These are phyloP conservation scores for Oreonectes daqikongensis DNA, from an alignment of 2,797 vertebrate genomes.

Conservation along the genomic window DNA sequence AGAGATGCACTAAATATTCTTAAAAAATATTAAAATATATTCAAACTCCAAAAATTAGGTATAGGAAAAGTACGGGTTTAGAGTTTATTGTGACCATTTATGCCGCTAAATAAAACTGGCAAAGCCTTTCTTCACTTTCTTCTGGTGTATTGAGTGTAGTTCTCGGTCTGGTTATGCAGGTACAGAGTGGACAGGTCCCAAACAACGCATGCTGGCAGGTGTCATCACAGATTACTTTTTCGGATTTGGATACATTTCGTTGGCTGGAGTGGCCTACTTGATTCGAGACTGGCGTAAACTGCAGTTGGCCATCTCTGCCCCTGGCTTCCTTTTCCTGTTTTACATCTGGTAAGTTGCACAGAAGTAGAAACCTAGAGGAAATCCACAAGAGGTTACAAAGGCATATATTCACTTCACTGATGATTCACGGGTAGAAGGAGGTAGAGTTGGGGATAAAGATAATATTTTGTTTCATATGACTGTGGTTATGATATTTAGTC, in stretches of 20 bases:
- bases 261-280: slow-evolving; percentile 80
- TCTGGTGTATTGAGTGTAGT: not conserved
- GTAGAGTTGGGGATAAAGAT: no score
- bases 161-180: slow-evolving; percentile 61
- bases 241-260: slow-evolving; percentile 76
- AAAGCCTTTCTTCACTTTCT: no score
- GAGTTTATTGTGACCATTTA: no score
- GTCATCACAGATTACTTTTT: slow-evolving; percentile 76
- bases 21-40: no score
- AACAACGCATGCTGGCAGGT: slow-evolving; percentile 74
- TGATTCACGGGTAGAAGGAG: no score
- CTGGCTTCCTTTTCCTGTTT: slow-evolving; percentile 75
- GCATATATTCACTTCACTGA: no score
- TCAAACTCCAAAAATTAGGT: no score
- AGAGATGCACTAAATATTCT: not conserved
- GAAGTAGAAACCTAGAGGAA: no score
- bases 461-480: no score
- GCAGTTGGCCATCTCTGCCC: slow-evolving; percentile 75
- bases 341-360: slow-evolving; percentile 76
- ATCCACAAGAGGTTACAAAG: not conserved
- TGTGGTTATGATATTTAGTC: no score
- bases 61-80: no score
- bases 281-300: slow-evolving; percentile 84
- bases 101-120: no score
- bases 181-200: slow-evolving; percentile 82